Conservation (phyloP, 2,888 invertebrate genomes). For the Synanthedon tipuliformis region DNA sequence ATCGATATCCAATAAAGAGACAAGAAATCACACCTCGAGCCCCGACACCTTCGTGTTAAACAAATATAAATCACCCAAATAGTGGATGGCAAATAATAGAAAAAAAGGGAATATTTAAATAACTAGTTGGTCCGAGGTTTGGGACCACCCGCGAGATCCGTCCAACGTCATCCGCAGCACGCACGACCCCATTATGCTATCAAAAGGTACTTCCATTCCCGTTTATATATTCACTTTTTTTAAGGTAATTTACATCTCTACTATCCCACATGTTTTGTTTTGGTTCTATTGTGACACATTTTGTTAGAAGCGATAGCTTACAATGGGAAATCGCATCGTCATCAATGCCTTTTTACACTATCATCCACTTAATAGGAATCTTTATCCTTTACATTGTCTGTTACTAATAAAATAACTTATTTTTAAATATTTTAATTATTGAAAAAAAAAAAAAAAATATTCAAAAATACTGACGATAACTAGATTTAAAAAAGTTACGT, state of each 20-base stretch:
- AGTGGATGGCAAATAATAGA: constrained; percentile 56
- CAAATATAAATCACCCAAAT: constrained; percentile 57
- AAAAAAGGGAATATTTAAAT: constrained; percentile 53
- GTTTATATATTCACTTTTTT: constrained; percentile 42
- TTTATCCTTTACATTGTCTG: constrained; percentile 44
- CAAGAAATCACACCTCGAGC: constrained; percentile 55
- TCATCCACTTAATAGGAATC: constrained; percentile 42
- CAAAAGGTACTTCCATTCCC: constrained; percentile 46
- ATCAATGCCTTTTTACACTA: constrained; percentile 34
- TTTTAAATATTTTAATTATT: neutral
- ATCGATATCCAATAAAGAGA: constrained; percentile 46
- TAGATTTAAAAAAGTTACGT: too few species aligned
- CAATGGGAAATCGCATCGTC: constrained; percentile 33
- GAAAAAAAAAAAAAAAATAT: too few species aligned
- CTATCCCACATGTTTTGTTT: constrained; percentile 20
- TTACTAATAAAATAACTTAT: constrained; percentile 22
- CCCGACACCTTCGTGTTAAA: constrained; percentile 59
- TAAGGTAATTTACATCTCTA: constrained; percentile 56
- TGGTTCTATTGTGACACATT: constrained; percentile 11
- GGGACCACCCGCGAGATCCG: constrained; percentile 61
- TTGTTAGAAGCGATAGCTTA: constrained; percentile 16
- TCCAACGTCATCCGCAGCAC: constrained; percentile 37
- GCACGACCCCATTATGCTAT: constrained; percentile 57
- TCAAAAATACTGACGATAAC: too few species aligned
- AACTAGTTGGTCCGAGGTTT: constrained; percentile 33